phyloP scores from a whole-genome alignment of 2,797 vertebrate species.

The Acrossocheilus wenchowensis region DNA sequence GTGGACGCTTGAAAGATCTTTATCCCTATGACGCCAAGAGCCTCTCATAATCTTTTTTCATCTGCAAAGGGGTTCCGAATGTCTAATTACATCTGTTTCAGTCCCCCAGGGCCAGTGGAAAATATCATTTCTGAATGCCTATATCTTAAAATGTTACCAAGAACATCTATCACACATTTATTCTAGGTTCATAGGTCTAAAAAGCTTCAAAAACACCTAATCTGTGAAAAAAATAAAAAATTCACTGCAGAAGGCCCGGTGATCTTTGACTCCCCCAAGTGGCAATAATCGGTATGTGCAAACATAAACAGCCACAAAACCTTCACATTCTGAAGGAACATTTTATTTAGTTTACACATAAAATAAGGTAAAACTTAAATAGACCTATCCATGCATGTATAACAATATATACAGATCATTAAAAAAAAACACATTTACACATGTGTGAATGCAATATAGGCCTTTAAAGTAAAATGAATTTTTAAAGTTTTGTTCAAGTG shows the following conservation, averaged over 20 bases:
- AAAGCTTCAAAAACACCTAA: not conserved
- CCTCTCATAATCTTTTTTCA: not conserved
- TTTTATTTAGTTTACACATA: slow-evolving; percentile 61
- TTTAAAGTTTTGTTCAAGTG: slow-evolving; percentile 72
- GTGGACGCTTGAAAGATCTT: not conserved
- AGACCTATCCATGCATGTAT: slow-evolving; percentile 55
- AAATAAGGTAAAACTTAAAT: slow-evolving; percentile 62
- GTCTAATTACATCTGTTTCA: not conserved
- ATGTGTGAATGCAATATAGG: slow-evolving; percentile 9
- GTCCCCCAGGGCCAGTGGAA: not conserved
- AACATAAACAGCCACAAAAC: slow-evolving; percentile 17
- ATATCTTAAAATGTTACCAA: not conserved
- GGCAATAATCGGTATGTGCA: slow-evolving; percentile 44
- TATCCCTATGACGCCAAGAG: slow-evolving; percentile 1
- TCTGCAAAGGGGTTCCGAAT: not conserved
- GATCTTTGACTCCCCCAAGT: slow-evolving; percentile 60
- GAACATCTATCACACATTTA: not conserved
- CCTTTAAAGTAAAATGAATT: not conserved
- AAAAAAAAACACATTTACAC: slow-evolving; percentile 58
- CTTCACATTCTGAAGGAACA: slow-evolving; percentile 20
- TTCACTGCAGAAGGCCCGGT: not conserved
- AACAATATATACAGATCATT: slow-evolving; percentile 63
- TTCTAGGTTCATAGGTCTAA: not conserved
- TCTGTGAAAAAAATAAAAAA: not conserved
- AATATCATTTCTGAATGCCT: not conserved